Evolutionary conservation across 2,113 vertebrate genomes (phyloP).

Genomic region (Chinchilla lanigera): DNA sequence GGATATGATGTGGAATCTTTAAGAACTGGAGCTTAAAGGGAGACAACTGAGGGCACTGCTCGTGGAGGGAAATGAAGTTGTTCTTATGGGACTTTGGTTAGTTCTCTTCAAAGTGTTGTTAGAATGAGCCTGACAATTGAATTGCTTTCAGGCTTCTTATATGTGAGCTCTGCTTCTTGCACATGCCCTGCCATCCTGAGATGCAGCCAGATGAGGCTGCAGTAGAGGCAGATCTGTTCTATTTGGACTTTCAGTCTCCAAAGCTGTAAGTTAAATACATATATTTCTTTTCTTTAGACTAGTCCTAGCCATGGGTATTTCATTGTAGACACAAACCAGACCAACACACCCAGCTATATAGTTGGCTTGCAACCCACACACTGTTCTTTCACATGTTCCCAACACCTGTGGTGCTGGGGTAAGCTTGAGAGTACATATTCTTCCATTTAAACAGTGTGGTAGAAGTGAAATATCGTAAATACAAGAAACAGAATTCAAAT

Average conservation of each 20-base stretch:
- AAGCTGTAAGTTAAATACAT: neutral
- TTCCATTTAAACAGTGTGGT: neutral
- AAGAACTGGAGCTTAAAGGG: too few species aligned
- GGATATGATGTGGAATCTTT: neutral
- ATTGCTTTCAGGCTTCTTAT: neutral
- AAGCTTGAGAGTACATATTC: neutral
- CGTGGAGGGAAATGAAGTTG: neutral
- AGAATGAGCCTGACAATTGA: neutral
- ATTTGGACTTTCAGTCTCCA: neutral
- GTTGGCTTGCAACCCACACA: neutral
- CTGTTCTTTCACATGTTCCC: neutral
- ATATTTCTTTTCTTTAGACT: neutral
- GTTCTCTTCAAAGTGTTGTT: neutral
- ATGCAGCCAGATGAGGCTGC: neutral
- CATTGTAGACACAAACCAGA: neutral
- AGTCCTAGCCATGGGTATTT: neutral
- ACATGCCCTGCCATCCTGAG: neutral
- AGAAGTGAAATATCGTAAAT: neutral
- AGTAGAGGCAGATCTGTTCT: neutral
- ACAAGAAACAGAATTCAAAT: constrained; percentile 13
- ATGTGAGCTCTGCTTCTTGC: neutral
- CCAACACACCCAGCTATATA: neutral
- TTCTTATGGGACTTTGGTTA: neutral
- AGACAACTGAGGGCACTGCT: too few species aligned
- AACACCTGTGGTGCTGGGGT: neutral